Evolutionary conservation across 2,888 invertebrate genomes (phyloP), one percentile per base, ranked within the genome.

Genomic region (Eupithecia abbreviata): DNA sequence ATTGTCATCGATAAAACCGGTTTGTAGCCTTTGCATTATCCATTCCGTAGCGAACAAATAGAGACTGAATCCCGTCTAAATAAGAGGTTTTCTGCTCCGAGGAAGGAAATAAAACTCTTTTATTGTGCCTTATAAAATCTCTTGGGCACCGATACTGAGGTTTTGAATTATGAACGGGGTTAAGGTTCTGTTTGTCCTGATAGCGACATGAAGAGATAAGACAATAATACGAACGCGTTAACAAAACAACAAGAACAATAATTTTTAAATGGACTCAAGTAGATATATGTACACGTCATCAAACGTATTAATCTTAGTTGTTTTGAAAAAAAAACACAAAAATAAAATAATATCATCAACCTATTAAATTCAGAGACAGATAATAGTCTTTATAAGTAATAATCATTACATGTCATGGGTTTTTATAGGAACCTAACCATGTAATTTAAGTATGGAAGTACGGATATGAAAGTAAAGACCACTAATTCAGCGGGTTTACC

Each of bases 11-110:
- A 81, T 82, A 82, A 84, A 85, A 84, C 84, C 80, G 82, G 84
- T 84, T 80, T 81, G 80, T 79, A 80, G 79, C 80, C 71, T 55
- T 84, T 80, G 79, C 78, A 85, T 85, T 84, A 83, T 86, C 86
- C 84, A 86, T 85, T 82, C 84, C 82, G 84, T 84, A 84, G 82
- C 85, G 86, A 87, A 87, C 87, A 87, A 88, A 89, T 89, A 89
- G 85, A 84, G 85, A 82, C 84, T 83, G 85, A 85, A 86, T 84
- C 84, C 82, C 77, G 80, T 79, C 80, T 83, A 80, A 84, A 87
- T 86, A 81, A 81, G 82, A 80, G 79, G 76, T 88, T 87, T 86
- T 87, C 79, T 73, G 65, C 68, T 77, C 72, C 73, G 75, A 67
- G 4, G 62, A 77, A 77, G 80, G 68, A 82, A 79, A 88, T 88